Evolutionary conservation across 2,888 invertebrate genomes (phyloP), one percentile per base, ranked within the genome.

Genomic region (Formica aserva): DNA sequence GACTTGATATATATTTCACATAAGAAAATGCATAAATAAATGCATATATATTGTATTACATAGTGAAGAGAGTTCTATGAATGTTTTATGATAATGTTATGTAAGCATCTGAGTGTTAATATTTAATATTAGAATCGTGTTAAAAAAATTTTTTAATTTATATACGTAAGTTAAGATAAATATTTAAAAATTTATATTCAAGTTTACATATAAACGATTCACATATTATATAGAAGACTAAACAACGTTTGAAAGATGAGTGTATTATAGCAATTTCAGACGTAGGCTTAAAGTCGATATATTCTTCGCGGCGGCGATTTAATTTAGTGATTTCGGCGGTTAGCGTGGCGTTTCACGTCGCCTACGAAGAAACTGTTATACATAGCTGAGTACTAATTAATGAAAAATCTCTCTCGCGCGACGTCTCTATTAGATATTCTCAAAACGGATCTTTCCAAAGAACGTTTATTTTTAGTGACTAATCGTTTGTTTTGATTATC

Each of bases 401-500:
- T 77, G 38, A 65, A 15, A 5, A 55, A 38, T 13, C 11, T 48
- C 15, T 9, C 18, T 15, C 9, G 13, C 35, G 63, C 13, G 52
- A 41, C 2, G 29, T 66, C 38, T 48, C 65, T 76, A 65, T 76
- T 41, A 66, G 41, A 57, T 57, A 41, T 77, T 57, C 18, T 67
- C 5, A 5, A 69, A 76, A 52, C 9, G 0, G 8, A n/a, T 55
- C 38, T 32, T 18, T 22, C 22, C 13, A 67, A 32, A n/a, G 15
- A 57, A 55, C 41, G 38, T 77, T 77, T 77, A 41, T 77, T 77
- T 67, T n/a, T 29, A 35, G 48, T 52, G 41, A 41, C 9, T 41
- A 41, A 26, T 15, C 77, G 41, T 77, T 67, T 77, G 29, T 67
- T 77, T 77, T 69, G 67, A 77, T 77, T 77, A 67, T 77, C 55